A percentile compares a stretch with the other conserved stretches of the same genome.
phyloP scores from a whole-genome alignment of 2,113 vertebrate genomes.

The Lonchura striata region DNA sequence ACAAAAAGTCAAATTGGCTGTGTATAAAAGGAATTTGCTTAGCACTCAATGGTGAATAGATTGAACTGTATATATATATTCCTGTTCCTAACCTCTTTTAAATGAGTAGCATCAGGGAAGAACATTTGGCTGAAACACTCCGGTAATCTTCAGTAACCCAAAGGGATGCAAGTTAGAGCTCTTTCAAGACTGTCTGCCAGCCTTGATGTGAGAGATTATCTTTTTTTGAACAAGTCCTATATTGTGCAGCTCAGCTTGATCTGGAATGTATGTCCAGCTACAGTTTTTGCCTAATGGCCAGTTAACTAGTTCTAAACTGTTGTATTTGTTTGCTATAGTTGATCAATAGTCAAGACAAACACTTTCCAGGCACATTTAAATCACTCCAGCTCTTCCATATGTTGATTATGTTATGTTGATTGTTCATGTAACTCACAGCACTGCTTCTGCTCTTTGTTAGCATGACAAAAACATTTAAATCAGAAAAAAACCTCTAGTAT shows the following conservation, averaged over 20 bases:
- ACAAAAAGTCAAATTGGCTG: neutral
- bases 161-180: neutral
- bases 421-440: neutral
- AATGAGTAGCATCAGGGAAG: neutral
- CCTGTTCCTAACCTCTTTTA: neutral
- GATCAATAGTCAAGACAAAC: neutral
- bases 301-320: neutral
- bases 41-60: neutral
- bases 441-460: neutral
- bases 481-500: neutral
- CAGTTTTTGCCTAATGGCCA: neutral
- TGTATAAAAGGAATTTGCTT: neutral
- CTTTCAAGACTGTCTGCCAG: neutral
- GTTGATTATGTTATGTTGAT: neutral
- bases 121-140: neutral
- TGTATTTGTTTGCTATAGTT: neutral
- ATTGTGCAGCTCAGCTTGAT: neutral
- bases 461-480: neutral
- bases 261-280: neutral
- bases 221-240: neutral
- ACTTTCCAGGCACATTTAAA: neutral
- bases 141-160: neutral
- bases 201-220: neutral
- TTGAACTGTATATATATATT: neutral
- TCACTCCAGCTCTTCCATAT: neutral